Percentiles rank a stretch among this genome's conserved stretches.
These are phyloP conservation scores for Microcebus ravelobensis DNA, from an alignment of 2,113 vertebrate genomes.

Conservation along the genomic window DNA sequence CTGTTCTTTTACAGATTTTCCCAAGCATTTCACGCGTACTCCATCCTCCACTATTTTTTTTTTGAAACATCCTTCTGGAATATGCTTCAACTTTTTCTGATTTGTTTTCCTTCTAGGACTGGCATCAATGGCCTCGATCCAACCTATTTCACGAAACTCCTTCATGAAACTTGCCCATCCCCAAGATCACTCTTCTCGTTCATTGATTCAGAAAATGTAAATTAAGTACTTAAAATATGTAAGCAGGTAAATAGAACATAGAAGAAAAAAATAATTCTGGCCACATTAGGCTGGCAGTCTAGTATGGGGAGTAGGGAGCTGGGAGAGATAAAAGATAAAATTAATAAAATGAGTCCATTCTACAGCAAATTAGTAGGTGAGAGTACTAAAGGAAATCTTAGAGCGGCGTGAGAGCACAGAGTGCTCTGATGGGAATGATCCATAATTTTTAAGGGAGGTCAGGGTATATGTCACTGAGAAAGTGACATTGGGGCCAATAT, in stretches of 20 bases:
- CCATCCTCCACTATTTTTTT: too few relatives aligned
- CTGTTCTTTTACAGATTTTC: neutral
- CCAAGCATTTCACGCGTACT: neutral
- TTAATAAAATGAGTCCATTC: neutral
- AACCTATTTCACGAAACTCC: neutral
- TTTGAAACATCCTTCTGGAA: neutral
- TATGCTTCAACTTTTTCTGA: neutral
- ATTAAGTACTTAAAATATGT: neutral
- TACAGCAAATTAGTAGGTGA: neutral
- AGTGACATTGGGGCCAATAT: neutral
- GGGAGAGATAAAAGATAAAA: neutral
- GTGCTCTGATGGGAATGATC: neutral
- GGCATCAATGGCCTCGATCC: neutral
- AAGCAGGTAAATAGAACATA: neutral
- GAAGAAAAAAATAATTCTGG: too few relatives aligned
- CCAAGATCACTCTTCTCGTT: neutral
- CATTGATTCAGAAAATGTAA: neutral
- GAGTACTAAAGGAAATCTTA: neutral
- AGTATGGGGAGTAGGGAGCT: neutral
- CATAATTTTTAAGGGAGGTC: neutral
- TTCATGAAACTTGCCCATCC: neutral
- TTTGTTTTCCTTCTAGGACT: neutral
- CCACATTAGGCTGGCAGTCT: neutral
- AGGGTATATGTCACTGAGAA: neutral
- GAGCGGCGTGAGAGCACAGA: neutral